A percentile compares a stretch with the other conserved stretches of the same genome.
These are phyloP conservation scores for Chrysoperla carnea DNA, from an alignment of 1,140 invertebrate species.

Conservation along the genomic window DNA sequence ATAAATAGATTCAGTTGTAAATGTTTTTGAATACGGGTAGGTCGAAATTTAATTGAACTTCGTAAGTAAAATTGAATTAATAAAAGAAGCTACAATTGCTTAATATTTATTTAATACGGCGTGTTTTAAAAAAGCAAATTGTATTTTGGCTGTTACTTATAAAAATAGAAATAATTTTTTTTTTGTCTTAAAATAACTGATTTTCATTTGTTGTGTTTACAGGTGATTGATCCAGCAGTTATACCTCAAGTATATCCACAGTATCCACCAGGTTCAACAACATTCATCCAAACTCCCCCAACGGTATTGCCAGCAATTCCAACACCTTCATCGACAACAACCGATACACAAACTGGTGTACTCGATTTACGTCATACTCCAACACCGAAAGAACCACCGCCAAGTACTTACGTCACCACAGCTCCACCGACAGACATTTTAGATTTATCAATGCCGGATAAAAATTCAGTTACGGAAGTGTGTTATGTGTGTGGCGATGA, in stretches of 20 bases:
- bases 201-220: no score
- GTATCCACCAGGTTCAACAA: background rate
- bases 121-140: no score
- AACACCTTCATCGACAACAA: background rate
- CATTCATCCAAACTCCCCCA: background rate
- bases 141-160: no score
- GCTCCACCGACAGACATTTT: constrained; percentile 46
- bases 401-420: constrained; percentile 6
- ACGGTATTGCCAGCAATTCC: background rate
- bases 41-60: no score
- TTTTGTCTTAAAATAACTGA: no score
- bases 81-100: no score
- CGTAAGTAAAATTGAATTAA: no score
- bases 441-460: constrained; percentile 78
- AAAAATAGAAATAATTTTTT: no score
- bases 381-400: constrained; percentile 12
- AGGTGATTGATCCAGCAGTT: background rate
- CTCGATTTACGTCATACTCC: constrained; percentile 42
- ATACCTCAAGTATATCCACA: background rate
- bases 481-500: constrained; percentile 82
- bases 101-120: no score
- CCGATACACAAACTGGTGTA: constrained; percentile 25
- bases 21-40: no score
- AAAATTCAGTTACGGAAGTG: constrained; percentile 75
- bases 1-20: no score